Conservation (phyloP, 1,140 invertebrate genomes). For the Triops cancriformis region DNA sequence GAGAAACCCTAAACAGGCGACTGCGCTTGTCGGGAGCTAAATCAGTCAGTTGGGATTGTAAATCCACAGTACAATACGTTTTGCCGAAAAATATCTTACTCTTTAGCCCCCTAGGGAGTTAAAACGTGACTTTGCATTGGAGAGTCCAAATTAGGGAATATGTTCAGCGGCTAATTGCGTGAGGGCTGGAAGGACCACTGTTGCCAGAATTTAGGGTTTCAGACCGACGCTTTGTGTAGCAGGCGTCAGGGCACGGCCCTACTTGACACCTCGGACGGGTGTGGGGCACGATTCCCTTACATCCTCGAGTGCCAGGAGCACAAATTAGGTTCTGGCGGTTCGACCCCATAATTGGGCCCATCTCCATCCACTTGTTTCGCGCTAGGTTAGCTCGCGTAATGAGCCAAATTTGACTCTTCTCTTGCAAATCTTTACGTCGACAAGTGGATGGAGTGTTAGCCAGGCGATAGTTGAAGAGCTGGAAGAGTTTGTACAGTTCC, state of each 20-base stretch:
- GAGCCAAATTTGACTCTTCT: background rate
- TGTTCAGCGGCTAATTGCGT: background rate
- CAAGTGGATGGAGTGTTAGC: background rate
- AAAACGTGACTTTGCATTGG: slow-evolving; percentile 13
- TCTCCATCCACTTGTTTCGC: background rate
- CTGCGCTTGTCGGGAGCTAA: too few relatives aligned
- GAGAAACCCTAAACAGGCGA: too few relatives aligned
- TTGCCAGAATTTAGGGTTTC: background rate
- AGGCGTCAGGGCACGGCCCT: background rate
- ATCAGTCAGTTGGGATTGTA: too few relatives aligned
- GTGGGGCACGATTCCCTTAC: background rate
- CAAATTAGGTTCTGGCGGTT: background rate
- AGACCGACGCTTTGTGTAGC: background rate
- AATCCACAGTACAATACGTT: too few relatives aligned
- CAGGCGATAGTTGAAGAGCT: too few relatives aligned
- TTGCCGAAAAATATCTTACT: background rate
- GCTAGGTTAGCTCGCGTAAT: slow-evolving; percentile 9
- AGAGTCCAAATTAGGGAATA: background rate
- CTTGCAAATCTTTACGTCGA: background rate
- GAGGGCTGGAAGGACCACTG: background rate
- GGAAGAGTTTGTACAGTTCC: too few relatives aligned
- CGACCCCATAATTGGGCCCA: background rate
- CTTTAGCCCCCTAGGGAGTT: background rate
- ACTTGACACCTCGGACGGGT: background rate
- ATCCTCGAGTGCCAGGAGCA: background rate